These are phyloP conservation scores for Drosophila hydei DNA, from an alignment of 1,140 invertebrate species.

Conservation along the genomic window DNA sequence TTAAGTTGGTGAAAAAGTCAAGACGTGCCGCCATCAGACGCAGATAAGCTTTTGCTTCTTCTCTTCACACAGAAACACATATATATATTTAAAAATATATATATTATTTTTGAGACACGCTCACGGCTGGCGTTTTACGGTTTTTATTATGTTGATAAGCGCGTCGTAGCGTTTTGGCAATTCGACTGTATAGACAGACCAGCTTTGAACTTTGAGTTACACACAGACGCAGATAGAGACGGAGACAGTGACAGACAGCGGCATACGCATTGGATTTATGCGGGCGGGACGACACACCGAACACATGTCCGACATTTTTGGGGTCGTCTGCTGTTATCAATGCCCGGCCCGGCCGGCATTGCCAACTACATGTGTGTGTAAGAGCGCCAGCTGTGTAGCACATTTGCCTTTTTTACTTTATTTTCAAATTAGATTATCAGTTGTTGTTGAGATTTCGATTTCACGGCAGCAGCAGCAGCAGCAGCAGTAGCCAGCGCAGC, in stretches of 20 bases:
- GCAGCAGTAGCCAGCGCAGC: too few species aligned
- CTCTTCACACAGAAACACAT: background rate
- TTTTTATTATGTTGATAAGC: conserved; percentile 39
- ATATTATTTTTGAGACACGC: conserved; percentile 27
- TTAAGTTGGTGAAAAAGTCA: conserved; percentile 45
- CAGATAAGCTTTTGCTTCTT: conserved; percentile 31
- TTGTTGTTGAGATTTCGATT: conserved; percentile 75
- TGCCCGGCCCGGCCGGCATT: conserved; percentile 35
- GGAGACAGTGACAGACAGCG: conserved; percentile 13
- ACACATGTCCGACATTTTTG: conserved; percentile 33
- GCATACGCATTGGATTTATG: conserved; percentile 64
- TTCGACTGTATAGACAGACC: conserved; percentile 27
- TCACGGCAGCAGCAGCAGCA: conserved; percentile 41
- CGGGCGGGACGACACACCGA: conserved; percentile 50
- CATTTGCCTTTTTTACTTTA: conserved; percentile 39
- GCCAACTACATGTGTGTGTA: conserved; percentile 33
- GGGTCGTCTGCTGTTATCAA: conserved; percentile 59
- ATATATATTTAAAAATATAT: conserved; percentile 4
- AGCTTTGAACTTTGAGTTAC: conserved; percentile 45
- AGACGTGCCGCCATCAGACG: conserved; percentile 35
- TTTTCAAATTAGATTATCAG: conserved; percentile 66
- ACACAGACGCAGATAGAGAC: conserved; percentile 1
- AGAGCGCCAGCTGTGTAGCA: conserved; percentile 50
- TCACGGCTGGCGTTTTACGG: conserved; percentile 19
- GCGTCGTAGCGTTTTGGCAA: conserved; percentile 42